A percentile compares a stretch with the other conserved stretches of the same genome.
phyloP scores from a whole-genome alignment of 2,888 invertebrate species.

The Torymus texanus region DNA sequence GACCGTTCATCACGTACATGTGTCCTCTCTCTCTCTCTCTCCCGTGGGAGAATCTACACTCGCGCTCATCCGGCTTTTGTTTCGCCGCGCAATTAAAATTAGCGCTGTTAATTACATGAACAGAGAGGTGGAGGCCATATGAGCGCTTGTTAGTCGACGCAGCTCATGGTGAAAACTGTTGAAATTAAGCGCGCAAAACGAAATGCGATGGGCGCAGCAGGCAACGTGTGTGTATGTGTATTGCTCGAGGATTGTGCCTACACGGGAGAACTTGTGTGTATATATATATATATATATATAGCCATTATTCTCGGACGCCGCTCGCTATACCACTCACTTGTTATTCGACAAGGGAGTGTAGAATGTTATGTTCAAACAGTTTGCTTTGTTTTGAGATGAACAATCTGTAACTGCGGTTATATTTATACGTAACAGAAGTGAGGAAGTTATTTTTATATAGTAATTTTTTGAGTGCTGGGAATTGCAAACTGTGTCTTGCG shows the following conservation, averaged over 20 bases:
- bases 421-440: no score
- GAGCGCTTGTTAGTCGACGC: slow-evolving; percentile 65
- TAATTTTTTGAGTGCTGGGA: no score
- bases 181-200: slow-evolving; percentile 69
- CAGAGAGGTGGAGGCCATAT: slow-evolving; percentile 50
- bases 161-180: slow-evolving; percentile 62
- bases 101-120: slow-evolving; percentile 72
- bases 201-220: slow-evolving; percentile 66
- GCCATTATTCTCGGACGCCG: no score
- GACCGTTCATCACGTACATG: slow-evolving; percentile 69
- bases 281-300: no score
- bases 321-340: no score
- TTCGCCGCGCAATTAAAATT: slow-evolving; percentile 73
- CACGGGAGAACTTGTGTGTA: not conserved
- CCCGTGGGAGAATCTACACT: slow-evolving; percentile 66
- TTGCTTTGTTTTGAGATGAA: no score
- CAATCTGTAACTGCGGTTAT: no score
- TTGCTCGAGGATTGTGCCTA: slow-evolving; percentile 4
- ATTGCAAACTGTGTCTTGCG: no score
- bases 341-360: no score
- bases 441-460: no score
- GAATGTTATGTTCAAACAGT: no score
- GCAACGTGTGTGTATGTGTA: slow-evolving; percentile 62
- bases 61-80: slow-evolving; percentile 72
- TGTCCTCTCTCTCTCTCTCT: slow-evolving; percentile 54